Percentiles rank a stretch among this genome's conserved stretches.
Evolutionary conservation across 2,888 invertebrate species (phyloP).

Genomic region (Drosophila demipolita): DNA sequence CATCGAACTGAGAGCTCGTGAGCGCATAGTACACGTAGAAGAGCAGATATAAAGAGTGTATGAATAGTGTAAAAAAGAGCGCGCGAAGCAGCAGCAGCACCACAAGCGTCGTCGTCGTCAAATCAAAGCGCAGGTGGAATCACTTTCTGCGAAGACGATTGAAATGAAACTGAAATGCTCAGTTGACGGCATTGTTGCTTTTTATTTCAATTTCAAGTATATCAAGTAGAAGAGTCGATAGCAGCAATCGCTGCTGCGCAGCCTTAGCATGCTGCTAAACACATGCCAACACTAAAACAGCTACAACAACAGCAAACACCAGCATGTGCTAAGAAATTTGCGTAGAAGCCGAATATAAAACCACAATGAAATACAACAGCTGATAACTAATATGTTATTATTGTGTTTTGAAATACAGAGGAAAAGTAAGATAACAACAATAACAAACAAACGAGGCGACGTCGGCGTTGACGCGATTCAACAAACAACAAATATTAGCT

Average conservation of each 20-base stretch:
- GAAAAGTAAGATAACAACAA: constrained; percentile 37
- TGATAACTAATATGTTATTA: constrained; percentile 59
- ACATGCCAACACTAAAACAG: constrained; percentile 41
- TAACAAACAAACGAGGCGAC: constrained; percentile 41
- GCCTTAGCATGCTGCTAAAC: constrained; percentile 59
- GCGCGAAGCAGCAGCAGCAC: constrained; percentile 20
- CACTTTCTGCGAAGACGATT: constrained; percentile 78
- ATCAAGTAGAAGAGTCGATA: constrained; percentile 72
- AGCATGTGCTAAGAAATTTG: constrained; percentile 35
- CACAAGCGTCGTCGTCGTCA: constrained; percentile 6
- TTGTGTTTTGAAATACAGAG: constrained; percentile 29
- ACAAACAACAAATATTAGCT: constrained; percentile 44
- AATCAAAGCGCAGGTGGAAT: constrained; percentile 49
- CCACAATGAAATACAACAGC: constrained; percentile 70
- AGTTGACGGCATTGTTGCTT: constrained; percentile 77
- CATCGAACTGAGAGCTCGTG: constrained; percentile 40
- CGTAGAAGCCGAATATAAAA: constrained; percentile 26
- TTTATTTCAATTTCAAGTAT: constrained; percentile 70
- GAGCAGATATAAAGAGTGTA: constrained; percentile 23
- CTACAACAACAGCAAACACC: constrained; percentile 32
- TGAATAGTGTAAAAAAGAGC: constrained; percentile 20
- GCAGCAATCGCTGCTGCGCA: constrained; percentile 57
- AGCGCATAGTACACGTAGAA: constrained; percentile 30
- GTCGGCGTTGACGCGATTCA: constrained; percentile 23
- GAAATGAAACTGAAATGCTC: constrained; percentile 79